phyloP scores from a whole-genome alignment of 2,797 vertebrate genomes.

The Anguilla anguilla region DNA sequence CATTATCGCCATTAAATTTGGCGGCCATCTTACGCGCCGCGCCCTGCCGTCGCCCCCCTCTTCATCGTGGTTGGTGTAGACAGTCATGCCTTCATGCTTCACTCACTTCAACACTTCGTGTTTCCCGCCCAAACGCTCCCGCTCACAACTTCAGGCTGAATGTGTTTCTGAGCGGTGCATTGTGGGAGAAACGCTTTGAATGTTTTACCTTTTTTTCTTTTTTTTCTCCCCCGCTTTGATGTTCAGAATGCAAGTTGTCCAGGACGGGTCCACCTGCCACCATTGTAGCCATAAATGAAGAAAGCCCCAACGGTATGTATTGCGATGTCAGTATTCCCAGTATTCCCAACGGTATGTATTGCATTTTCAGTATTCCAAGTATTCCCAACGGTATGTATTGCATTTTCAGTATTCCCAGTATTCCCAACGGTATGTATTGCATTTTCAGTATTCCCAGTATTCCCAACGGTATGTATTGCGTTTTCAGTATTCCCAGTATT shows the following conservation, averaged over 20 bases:
- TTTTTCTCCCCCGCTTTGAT: not conserved
- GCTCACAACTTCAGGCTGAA: not conserved
- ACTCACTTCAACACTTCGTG: too few relatives aligned
- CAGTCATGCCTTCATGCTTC: conserved; percentile 2
- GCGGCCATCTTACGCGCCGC: not conserved
- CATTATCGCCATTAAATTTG: too few relatives aligned
- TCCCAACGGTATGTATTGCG: conserved; percentile 84
- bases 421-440: conserved; percentile 84
- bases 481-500: conserved; percentile 6
- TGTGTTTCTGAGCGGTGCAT: not conserved
- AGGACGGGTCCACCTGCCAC: conserved; percentile 94
- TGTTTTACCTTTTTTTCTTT: not conserved
- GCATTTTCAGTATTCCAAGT: conserved; percentile 16
- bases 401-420: conserved; percentile 17
- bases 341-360: conserved; percentile 84
- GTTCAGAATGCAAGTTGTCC: conserved; percentile 92
- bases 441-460: conserved; percentile 18
- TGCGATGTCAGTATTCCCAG: conserved; percentile 16
- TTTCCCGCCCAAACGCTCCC: too few relatives aligned
- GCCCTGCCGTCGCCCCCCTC: not conserved
- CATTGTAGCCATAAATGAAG: conserved; percentile 96
- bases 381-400: conserved; percentile 84
- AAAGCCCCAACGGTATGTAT: conserved; percentile 92
- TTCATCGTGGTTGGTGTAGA: not conserved
- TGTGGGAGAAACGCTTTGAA: not conserved